Conservation (phyloP, 30 jellyfish, hydroid and myxozoan species). For the Chironex yamaguchii region DNA sequence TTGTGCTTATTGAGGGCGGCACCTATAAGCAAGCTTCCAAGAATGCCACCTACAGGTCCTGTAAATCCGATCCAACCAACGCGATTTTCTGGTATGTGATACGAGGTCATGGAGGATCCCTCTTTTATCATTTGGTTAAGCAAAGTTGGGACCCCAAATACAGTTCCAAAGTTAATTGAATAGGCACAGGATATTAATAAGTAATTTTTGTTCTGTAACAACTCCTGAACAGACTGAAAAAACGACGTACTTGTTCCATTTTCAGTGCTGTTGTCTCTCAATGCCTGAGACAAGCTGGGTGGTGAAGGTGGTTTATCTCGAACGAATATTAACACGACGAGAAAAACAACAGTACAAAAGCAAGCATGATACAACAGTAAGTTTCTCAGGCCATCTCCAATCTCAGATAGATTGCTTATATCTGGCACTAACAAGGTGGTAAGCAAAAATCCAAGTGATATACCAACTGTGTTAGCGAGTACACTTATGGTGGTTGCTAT, state of each 20-base stretch:
- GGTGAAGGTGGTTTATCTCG: slow-evolving; percentile 71
- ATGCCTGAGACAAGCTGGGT: slow-evolving; percentile 68
- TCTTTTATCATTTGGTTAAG: slow-evolving; percentile 47
- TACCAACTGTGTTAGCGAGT: slow-evolving; percentile 84
- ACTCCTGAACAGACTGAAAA: slow-evolving; percentile 26
- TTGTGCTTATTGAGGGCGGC: slow-evolving; percentile 52
- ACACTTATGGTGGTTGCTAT: slow-evolving; percentile 89
- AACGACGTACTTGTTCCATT: slow-evolving; percentile 25
- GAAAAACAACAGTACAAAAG: slow-evolving; percentile 40
- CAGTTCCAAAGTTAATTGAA: slow-evolving; percentile 68
- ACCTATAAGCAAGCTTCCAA: slow-evolving; percentile 65
- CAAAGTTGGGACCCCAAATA: slow-evolving; percentile 44
- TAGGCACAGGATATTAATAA: slow-evolving; percentile 71
- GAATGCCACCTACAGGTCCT: slow-evolving; percentile 57
- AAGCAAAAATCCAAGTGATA: slow-evolving; percentile 84
- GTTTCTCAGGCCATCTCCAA: slow-evolving; percentile 33
- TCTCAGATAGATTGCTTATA: slow-evolving; percentile 20
- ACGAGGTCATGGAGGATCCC: not conserved
- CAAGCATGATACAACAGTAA: slow-evolving; percentile 67
- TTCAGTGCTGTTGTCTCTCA: slow-evolving; percentile 20
- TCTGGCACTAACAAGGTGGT: slow-evolving; percentile 73
- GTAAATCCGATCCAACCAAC: slow-evolving; percentile 92
- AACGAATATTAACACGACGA: slow-evolving; percentile 29
- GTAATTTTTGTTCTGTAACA: slow-evolving; percentile 58
- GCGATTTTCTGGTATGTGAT: slow-evolving; percentile 4